Percentiles rank a stretch among this genome's conserved stretches.
Evolutionary conservation across 2,113 vertebrate species (phyloP).

Genomic region (rat (Rattus norvegicus)): GRCr8 NC_086024.1:27429501-27430000

Average conservation of each 20-base stretch:
- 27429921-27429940: conserved; percentile 15
- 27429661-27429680: not conserved
- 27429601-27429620: not conserved
- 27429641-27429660: not conserved
- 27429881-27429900: conserved; percentile 32
- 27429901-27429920: conserved; percentile 59
- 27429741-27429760: conserved; percentile 23
- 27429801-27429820: conserved; percentile 28
- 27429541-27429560: not conserved
- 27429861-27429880: conserved; percentile 32
- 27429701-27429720: conserved; percentile 17
- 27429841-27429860: not conserved
- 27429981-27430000: not conserved
- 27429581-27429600: not conserved
- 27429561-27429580: not conserved
- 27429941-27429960: conserved; percentile 64
- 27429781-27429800: conserved; percentile 12
- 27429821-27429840: conserved; percentile 48
- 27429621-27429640: rapidly evolving
- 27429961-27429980: conserved; percentile 36
- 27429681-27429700: not conserved
- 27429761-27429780: conserved; percentile 11
- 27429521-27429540: not conserved
- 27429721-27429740: conserved; percentile 46
- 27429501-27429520: not conserved